These are phyloP conservation scores for Blastomussa wellsi DNA, from an alignment of 92 coral and sea anemone genomes.

Conservation along the genomic window DNA sequence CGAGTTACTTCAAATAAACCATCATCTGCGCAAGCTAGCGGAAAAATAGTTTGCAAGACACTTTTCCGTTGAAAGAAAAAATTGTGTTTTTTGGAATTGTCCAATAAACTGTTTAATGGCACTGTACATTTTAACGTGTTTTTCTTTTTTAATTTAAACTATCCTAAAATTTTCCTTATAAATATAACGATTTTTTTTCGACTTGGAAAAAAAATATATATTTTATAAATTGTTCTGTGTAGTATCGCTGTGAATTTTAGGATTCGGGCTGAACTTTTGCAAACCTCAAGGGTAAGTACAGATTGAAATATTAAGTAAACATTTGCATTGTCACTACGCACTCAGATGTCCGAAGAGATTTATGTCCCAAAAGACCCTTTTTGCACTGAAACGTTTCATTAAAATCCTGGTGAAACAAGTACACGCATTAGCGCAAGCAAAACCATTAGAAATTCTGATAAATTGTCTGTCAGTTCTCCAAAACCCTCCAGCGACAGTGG, in stretches of 20 bases:
- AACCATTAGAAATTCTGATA: too few species aligned
- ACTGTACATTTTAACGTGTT: background rate
- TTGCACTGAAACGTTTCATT: too few species aligned
- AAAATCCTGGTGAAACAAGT: too few species aligned
- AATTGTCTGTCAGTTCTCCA: background rate
- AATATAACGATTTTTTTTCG: background rate
- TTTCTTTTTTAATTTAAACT: background rate
- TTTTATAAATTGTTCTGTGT: background rate
- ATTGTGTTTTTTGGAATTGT: slow-evolving; percentile 10
- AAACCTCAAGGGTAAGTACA: background rate
- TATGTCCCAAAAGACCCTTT: too few species aligned
- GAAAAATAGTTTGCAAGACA: background rate
- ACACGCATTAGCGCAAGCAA: too few species aligned
- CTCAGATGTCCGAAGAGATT: too few species aligned
- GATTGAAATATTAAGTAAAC: background rate
- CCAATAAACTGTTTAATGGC: slow-evolving; percentile 23
- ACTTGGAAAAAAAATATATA: background rate
- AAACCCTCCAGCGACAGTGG: background rate
- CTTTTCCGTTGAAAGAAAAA: background rate
- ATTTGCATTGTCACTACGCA: background rate
- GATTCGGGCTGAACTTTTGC: background rate
- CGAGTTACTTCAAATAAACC: too few species aligned
- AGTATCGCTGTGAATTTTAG: background rate
- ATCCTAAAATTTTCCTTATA: background rate
- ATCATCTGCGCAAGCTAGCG: too few species aligned